phyloP scores from a whole-genome alignment of 2,888 invertebrate species.

The Sericinus montela region DNA sequence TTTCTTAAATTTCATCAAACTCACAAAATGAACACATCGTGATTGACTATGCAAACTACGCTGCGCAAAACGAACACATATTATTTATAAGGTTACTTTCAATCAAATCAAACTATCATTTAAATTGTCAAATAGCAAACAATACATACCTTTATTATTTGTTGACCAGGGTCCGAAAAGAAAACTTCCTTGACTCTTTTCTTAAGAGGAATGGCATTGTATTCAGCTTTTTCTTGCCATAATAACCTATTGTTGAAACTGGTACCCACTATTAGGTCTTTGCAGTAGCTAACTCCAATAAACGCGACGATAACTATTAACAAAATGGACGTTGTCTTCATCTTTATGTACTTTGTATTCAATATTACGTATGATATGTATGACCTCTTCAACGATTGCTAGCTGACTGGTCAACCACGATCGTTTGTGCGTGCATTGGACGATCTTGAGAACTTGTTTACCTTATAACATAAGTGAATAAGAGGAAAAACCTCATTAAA shows the following conservation, averaged over 20 bases:
- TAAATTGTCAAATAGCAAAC: no score
- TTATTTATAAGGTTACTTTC: no score
- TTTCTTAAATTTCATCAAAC: no score
- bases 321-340: constrained; percentile 53
- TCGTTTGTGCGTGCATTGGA: constrained; percentile 20
- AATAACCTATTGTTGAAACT: constrained; percentile 63
- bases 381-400: constrained; percentile 39
- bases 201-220: constrained; percentile 64
- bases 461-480: constrained; percentile 34
- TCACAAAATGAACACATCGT: no score
- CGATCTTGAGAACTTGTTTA: constrained; percentile 39
- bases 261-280: constrained; percentile 66
- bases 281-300: constrained; percentile 47
- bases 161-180: constrained; percentile 65
- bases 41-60: no score
- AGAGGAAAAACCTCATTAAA: constrained; percentile 46
- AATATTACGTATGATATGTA: constrained; percentile 38
- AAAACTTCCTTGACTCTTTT: constrained; percentile 71
- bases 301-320: constrained; percentile 48
- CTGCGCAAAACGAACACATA: no score
- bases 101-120: no score
- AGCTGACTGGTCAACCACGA: constrained; percentile 38
- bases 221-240: constrained; percentile 65
- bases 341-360: constrained; percentile 31
- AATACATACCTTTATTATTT: constrained; percentile 62